Percentiles rank a stretch among this genome's conserved stretches.
Evolutionary conservation across 2,888 invertebrate genomes (phyloP).

Genomic region (Aporophyla nigra): DNA sequence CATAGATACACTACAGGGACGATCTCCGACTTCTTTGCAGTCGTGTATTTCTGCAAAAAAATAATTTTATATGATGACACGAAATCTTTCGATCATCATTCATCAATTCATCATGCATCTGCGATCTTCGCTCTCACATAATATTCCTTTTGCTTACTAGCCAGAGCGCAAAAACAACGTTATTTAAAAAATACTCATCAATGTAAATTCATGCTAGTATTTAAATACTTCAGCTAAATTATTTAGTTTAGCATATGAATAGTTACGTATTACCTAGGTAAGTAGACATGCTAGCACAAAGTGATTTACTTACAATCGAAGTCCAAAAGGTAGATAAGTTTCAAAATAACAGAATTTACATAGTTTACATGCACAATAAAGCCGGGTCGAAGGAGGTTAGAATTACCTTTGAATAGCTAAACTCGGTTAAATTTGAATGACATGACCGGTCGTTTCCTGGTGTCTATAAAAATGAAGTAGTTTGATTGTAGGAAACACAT

Average conservation of each 20-base stretch:
- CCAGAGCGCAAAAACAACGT: not conserved
- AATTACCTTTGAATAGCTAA: slow-evolving; percentile 83
- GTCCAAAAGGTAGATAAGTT: slow-evolving; percentile 73
- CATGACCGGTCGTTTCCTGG: slow-evolving; percentile 70
- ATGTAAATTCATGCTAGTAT: slow-evolving; percentile 25
- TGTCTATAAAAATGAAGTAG: slow-evolving; percentile 44
- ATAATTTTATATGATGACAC: not conserved
- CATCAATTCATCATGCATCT: not conserved
- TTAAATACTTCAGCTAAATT: slow-evolving; percentile 44
- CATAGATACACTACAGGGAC: too few relatives aligned
- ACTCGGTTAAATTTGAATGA: slow-evolving; percentile 68
- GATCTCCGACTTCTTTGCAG: not conserved
- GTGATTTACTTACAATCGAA: slow-evolving; percentile 64
- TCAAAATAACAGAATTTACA: slow-evolving; percentile 77
- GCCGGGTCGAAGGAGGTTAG: slow-evolving; percentile 74
- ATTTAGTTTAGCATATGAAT: slow-evolving; percentile 37
- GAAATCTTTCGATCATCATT: not conserved
- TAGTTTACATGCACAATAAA: slow-evolving; percentile 76
- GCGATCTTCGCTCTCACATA: not conserved
- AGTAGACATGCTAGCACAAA: slow-evolving; percentile 27
- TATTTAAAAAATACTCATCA: slow-evolving; percentile 1
- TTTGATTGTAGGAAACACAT: slow-evolving; percentile 28
- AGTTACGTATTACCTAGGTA: slow-evolving; percentile 22
- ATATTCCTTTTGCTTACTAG: not conserved
- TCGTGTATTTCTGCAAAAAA: not conserved